Base-by-base conservation (phyloP, 2,113 vertebrate genomes). In the Pedionomus torquatus region DNA sequence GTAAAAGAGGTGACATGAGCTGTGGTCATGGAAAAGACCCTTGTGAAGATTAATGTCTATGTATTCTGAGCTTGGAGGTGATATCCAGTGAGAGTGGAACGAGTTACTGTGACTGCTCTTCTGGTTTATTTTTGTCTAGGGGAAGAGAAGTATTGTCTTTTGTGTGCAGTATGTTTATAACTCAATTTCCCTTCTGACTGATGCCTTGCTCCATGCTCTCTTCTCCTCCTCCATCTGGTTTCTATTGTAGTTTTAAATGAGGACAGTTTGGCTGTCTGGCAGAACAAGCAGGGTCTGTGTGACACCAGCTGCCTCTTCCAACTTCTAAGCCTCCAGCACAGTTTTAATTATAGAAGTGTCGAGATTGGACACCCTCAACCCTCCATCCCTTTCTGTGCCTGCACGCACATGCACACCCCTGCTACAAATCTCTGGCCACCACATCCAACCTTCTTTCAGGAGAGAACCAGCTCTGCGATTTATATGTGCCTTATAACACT, bases 191-290 rank as follows among this genome's bases (percentile, higher is more conserved):
- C 79, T 87, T 93, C 92, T 91, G 82, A 93, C 88, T 92, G 96
- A 70, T 92, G 94, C 88, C 69, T 92, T 78, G 71, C 82, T 95
- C 75, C 31, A 35, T 0, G 24, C 49, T 87, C 72, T 70, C 66
- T 88, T 68, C 80, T 97, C 88, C 93, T 94, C 88, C 89, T 93
- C 93, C 97, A 97, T 98, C 97, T 98, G 97, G 93, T 97, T 98
- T 98, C 90, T 89, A 97, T 98, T 98, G 97, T 96, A 92, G 57
- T 96, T 96, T 94, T 95, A 97, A 97, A 95, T 68, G 82, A 97
- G 85, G 96, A 96, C 69, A 68, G 86, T 97, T 97, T 87, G 89
- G 72, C 89, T 96, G 92, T 93, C 93, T 97, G 95, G 96, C 94
- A 97, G 89, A 96, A 86, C 87, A 96, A 91, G 72, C 6, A 0